phyloP scores from a whole-genome alignment of 2,113 vertebrate species.

The Chinchilla lanigera region DNA sequence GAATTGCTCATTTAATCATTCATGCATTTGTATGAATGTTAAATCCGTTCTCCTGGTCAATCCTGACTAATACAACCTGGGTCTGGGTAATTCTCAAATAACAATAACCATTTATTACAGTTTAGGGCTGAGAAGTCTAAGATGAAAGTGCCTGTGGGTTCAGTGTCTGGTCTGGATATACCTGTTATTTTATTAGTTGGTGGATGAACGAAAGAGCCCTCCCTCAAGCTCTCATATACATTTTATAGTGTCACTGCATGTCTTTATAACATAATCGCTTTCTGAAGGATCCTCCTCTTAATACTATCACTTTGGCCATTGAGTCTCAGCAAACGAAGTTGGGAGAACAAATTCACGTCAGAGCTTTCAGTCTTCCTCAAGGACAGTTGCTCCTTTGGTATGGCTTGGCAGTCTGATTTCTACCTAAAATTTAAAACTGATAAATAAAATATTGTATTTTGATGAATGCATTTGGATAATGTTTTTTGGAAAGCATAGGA shows the following conservation, averaged over 20 bases:
- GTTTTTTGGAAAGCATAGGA: background rate
- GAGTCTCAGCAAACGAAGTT: background rate
- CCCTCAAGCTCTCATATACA: background rate
- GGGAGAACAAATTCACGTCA: background rate
- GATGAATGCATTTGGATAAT: background rate
- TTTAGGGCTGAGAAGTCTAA: background rate
- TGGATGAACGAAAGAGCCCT: background rate
- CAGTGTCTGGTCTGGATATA: background rate
- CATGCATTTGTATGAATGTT: background rate
- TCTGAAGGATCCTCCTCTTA: background rate
- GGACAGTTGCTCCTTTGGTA: background rate
- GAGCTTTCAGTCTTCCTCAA: background rate
- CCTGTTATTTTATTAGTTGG: background rate
- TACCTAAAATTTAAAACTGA: background rate
- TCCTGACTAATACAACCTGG: background rate
- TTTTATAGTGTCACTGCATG: fast-evolving
- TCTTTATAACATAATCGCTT: too few relatives aligned
- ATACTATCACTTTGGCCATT: background rate
- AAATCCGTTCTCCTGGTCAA: background rate
- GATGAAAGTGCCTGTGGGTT: background rate
- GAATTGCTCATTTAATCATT: background rate
- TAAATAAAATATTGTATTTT: background rate
- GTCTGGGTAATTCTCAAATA: background rate
- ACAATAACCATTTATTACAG: background rate
- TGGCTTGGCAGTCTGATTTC: background rate